Conservation (phyloP, 2,888 invertebrate genomes). For the Gnatocerus cornutus region DNA sequence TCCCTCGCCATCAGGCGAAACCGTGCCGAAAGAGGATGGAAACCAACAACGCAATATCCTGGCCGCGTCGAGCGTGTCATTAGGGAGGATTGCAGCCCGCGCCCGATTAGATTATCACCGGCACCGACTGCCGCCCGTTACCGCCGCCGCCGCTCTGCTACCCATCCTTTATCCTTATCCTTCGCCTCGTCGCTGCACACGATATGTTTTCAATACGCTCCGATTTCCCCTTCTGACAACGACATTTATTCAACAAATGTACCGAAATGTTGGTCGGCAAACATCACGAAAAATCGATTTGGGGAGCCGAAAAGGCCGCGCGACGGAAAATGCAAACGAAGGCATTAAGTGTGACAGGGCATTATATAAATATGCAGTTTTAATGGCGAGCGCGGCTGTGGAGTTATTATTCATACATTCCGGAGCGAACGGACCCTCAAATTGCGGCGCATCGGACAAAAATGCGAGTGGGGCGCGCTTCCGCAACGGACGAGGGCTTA, state of each 20-base stretch:
- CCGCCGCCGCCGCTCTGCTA: constrained; percentile 53
- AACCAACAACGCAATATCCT: constrained; percentile 60
- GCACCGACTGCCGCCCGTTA: constrained; percentile 56
- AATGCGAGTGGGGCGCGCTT: constrained; percentile 17
- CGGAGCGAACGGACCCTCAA: constrained; percentile 25
- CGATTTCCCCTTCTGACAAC: constrained; percentile 40
- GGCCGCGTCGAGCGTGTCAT: constrained; percentile 68
- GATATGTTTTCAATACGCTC: constrained; percentile 40
- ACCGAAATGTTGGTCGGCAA: constrained; percentile 43
- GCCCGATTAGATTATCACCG: constrained; percentile 71
- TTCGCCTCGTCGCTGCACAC: constrained; percentile 55
- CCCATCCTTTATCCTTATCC: constrained; percentile 34
- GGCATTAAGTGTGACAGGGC: constrained; percentile 16
- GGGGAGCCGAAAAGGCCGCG: neutral
- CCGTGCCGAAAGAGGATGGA: constrained; percentile 39
- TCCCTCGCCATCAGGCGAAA: constrained; percentile 4
- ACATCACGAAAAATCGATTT: constrained; percentile 17
- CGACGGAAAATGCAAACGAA: constrained; percentile 17
- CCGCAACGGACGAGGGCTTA: constrained; percentile 17
- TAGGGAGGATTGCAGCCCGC: constrained; percentile 68
- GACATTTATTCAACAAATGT: constrained; percentile 47
- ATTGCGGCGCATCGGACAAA: constrained; percentile 35
- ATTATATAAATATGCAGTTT: constrained; percentile 27
- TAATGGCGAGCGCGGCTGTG: constrained; percentile 13
- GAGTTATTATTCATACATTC: constrained; percentile 28